Base-by-base conservation (phyloP, 1,140 invertebrate species). In the Drosophila sucinea region DNA sequence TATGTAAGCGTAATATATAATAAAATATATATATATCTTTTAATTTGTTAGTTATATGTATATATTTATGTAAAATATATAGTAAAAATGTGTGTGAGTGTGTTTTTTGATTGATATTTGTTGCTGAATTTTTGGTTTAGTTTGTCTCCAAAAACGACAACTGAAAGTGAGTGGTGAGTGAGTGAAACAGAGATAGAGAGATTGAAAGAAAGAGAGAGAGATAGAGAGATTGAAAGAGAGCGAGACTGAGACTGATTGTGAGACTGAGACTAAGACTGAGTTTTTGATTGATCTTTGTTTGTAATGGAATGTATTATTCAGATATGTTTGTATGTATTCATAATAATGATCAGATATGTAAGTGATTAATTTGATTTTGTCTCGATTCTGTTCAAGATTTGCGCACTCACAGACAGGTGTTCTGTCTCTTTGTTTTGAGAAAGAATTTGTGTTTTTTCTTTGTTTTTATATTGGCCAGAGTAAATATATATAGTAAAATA, bases 371-470 rank as follows among this genome's bases (percentile, higher is more conserved):
- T 44, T 10, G 51, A 17, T 70, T 69, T 33, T 41, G 33, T 38
- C 47, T 69, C 44, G 25, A 25, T 55, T 64, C 40, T 27, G 23
- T 56, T 60, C 61, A n/a, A 56, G 29, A 65, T 71, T 67, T 47
- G 66, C 65, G 60, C 70, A 71, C 84, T 81, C 81, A 82, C 73
- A 81, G 77, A 78, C 79, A 87, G 83, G 76, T 79, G 76, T 70
- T 79, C 58, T 72, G 71, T 78, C 71, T 71, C 68, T 71, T 77
- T 66, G 65, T n/a, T 73, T 63, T 54, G 54, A 17, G 4, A 38
- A 35, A 58, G 32, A 58, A 38, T 35, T 29, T n/a, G 56, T 58
- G 56, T 35, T 23, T 25, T 35, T 35, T 58, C n/a, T 56, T 25
- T 17, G 23, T 54, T 64, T 38, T 35, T 17, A 44, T 25, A 23